Evolutionary conservation across 2,888 invertebrate genomes (phyloP).

Genomic region (Coelinius sp.): DNA sequence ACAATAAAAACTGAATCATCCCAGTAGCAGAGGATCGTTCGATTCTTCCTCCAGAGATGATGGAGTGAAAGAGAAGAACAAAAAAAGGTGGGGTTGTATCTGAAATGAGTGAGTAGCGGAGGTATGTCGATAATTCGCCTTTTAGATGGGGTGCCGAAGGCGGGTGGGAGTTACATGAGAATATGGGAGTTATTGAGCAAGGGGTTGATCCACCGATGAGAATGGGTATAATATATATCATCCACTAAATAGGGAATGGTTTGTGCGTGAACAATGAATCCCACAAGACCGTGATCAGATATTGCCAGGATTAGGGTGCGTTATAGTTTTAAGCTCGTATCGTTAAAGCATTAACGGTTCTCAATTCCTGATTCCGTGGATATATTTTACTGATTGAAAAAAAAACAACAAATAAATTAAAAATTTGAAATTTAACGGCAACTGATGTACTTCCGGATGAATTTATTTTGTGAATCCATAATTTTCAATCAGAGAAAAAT

Average conservation of each 20-base stretch:
- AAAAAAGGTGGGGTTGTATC: background rate
- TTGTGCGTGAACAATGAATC: constrained; percentile 63
- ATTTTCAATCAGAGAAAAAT: too few relatives aligned
- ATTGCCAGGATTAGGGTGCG: constrained; percentile 64
- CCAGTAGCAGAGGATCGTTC: background rate
- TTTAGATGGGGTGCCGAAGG: constrained; percentile 38
- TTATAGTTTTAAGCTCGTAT: constrained; percentile 66
- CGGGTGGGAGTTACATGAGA: constrained; percentile 9
- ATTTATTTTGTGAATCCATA: too few relatives aligned
- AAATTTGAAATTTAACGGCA: background rate
- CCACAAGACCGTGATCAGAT: constrained; percentile 66
- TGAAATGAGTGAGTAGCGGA: constrained; percentile 35
- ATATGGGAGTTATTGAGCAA: constrained; percentile 49
- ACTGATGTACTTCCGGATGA: too few relatives aligned
- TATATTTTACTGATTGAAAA: background rate
- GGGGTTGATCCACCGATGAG: constrained; percentile 63
- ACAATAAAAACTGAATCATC: background rate
- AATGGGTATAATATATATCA: constrained; percentile 60
- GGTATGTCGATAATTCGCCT: constrained; percentile 49
- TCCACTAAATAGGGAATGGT: constrained; percentile 63
- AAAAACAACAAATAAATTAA: background rate
- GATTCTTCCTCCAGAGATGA: background rate
- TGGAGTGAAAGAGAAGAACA: constrained; percentile 4
- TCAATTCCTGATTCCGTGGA: constrained; percentile 49
- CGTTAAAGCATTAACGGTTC: constrained; percentile 61